A percentile compares a stretch with the other conserved stretches of the same genome.
phyloP scores from a whole-genome alignment of 2,113 vertebrate species.

The Spea multiplicata region DNA sequence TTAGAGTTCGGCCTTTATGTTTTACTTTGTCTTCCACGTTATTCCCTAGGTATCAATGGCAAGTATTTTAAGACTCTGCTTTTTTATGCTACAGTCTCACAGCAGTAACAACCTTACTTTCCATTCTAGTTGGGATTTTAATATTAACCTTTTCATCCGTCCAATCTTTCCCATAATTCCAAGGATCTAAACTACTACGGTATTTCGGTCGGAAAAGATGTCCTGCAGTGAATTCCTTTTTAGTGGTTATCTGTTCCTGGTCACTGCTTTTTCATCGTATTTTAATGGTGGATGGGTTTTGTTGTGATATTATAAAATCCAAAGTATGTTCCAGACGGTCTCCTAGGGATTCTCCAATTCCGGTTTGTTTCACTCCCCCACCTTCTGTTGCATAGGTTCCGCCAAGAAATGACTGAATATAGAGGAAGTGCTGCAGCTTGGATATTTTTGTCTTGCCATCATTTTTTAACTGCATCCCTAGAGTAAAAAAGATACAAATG shows the following conservation, averaged over 20 bases:
- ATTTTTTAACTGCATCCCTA: conserved; percentile 42
- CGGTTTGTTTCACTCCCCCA: conserved; percentile 35
- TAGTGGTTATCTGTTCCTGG: conserved; percentile 55
- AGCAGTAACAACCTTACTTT: conserved; percentile 49
- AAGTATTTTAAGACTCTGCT: conserved; percentile 48
- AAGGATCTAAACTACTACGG: conserved; percentile 45
- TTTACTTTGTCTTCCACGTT: conserved; percentile 41
- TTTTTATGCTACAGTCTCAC: conserved; percentile 53
- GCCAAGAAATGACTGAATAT: conserved; percentile 37
- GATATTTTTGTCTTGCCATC: conserved; percentile 44
- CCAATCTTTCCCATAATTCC: conserved; percentile 55
- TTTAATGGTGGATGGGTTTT: conserved; percentile 56
- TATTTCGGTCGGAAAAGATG: conserved; percentile 54
- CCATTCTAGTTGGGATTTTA: conserved; percentile 58
- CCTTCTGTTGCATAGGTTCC: conserved; percentile 22
- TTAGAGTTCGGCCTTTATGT: conserved; percentile 21
- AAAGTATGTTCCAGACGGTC: conserved; percentile 47
- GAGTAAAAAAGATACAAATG: conserved; percentile 45
- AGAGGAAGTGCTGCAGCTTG: conserved; percentile 30
- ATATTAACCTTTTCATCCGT: conserved; percentile 61
- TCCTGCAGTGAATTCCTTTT: conserved; percentile 55
- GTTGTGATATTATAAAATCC: conserved; percentile 53
- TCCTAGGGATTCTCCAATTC: conserved; percentile 40
- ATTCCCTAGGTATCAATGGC: conserved; percentile 49
- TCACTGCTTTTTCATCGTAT: conserved; percentile 57